phyloP scores from a whole-genome alignment of 2,888 invertebrate species.

The Cephus pulcher region DNA sequence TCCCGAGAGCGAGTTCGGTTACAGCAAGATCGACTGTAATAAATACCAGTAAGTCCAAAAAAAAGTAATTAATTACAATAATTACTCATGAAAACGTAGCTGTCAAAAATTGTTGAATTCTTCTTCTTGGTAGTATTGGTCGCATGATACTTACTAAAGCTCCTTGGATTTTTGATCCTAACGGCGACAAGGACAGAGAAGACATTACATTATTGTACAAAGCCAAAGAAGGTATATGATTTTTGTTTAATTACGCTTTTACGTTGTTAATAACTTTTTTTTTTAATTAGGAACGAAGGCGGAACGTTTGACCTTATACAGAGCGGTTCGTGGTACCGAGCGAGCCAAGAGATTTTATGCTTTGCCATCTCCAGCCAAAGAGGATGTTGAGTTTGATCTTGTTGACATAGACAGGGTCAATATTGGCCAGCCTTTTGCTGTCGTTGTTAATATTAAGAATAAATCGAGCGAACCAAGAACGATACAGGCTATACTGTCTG shows the following conservation, averaged over 20 bases:
- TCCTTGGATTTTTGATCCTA: constrained; percentile 78
- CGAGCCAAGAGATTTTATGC: constrained; percentile 77
- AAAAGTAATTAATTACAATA: neutral
- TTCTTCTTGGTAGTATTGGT: constrained; percentile 73
- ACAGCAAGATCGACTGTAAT: constrained; percentile 76
- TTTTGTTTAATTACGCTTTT: neutral
- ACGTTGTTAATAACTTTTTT: neutral
- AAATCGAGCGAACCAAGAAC: constrained; percentile 71
- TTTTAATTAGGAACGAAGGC: constrained; percentile 71
- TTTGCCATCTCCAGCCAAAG: constrained; percentile 70
- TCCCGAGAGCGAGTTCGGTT: constrained; percentile 73
- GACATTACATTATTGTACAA: constrained; percentile 80
- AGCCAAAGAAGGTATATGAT: constrained; percentile 72
- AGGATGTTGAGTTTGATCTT: constrained; percentile 75
- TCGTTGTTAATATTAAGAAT: constrained; percentile 76
- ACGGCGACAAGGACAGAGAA: constrained; percentile 78
- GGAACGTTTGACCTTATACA: constrained; percentile 80
- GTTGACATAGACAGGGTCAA: constrained; percentile 76
- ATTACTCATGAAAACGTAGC: neutral
- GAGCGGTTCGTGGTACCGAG: constrained; percentile 78
- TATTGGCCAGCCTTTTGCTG: constrained; percentile 77
- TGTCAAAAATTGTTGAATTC: neutral
- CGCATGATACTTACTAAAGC: constrained; percentile 80
- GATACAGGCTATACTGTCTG: constrained; percentile 75
- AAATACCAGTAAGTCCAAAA: constrained; percentile 76